These are phyloP conservation scores for Smutsia gigantea DNA, from an alignment of 2,797 vertebrate species.

Conservation along the genomic window DNA sequence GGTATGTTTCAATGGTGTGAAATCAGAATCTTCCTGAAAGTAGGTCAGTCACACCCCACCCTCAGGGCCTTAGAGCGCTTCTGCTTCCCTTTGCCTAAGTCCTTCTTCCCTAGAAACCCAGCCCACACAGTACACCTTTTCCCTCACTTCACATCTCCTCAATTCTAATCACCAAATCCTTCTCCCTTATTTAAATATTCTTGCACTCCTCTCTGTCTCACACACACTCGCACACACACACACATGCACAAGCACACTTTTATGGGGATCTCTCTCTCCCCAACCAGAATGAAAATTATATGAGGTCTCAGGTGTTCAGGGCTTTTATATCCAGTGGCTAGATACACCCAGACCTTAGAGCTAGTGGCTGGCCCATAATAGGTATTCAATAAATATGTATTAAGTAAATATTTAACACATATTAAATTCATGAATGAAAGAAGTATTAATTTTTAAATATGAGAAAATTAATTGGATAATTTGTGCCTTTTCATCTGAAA, in stretches of 20 bases:
- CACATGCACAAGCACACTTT: neutral
- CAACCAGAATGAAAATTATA: slow-evolving; percentile 25
- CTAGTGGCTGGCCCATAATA: too few species aligned
- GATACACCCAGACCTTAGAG: too few species aligned
- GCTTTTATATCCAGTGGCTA: neutral
- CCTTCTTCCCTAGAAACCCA: neutral
- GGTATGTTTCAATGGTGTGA: too few species aligned
- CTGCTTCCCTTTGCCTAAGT: neutral
- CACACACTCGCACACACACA: too few species aligned
- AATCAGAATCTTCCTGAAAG: too few species aligned
- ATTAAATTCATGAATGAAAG: neutral
- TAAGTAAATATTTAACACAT: slow-evolving; percentile 27
- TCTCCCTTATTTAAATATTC: neutral
- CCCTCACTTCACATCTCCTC: neutral
- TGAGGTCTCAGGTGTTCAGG: neutral
- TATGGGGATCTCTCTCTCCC: neutral
- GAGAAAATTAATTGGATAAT: neutral
- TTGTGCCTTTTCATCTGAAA: neutral
- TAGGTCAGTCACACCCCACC: too few species aligned
- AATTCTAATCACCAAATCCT: neutral
- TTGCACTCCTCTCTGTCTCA: neutral
- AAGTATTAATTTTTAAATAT: slow-evolving; percentile 39
- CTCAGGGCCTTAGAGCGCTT: neutral
- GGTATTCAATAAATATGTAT: neutral
- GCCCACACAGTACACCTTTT: neutral